A percentile compares a stretch with the other conserved stretches of the same genome.
These are phyloP conservation scores for Gari tellinella DNA, from an alignment of 2,888 invertebrate genomes.

Conservation along the genomic window DNA sequence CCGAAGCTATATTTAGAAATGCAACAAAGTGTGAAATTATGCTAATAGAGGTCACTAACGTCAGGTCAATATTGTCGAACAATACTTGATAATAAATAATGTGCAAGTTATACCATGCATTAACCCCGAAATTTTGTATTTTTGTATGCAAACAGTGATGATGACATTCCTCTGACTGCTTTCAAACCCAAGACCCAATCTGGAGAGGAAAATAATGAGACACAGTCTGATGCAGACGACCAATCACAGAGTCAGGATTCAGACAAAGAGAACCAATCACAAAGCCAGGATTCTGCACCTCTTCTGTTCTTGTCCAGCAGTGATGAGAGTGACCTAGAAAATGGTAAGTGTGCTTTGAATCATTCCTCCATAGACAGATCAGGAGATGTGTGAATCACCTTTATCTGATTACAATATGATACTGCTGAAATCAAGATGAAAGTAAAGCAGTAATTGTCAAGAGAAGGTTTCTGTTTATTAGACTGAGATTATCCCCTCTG, in stretches of 20 bases:
- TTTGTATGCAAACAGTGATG: conserved; percentile 4
- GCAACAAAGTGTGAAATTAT: no score
- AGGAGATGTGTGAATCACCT: no score
- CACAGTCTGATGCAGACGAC: conserved; percentile 7
- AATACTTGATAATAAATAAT: no score
- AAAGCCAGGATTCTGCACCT: conserved; percentile 15
- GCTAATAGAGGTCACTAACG: no score
- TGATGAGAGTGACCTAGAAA: conserved; percentile 44
- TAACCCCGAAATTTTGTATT: not conserved
- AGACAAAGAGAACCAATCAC: not conserved
- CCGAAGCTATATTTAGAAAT: no score
- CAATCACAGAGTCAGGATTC: conserved; percentile 13
- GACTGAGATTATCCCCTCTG: no score
- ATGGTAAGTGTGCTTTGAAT: conserved; percentile 29
- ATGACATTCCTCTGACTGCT: conserved; percentile 4
- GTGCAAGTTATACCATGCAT: not conserved
- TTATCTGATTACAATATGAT: no score
- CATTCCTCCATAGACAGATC: no score
- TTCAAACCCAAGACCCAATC: not conserved
- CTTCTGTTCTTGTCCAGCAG: conserved; percentile 44
- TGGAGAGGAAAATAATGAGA: not conserved
- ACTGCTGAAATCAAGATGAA: no score
- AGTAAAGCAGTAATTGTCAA: no score
- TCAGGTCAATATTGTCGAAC: no score
- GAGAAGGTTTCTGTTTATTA: no score